Evolutionary conservation across 2,113 vertebrate species (phyloP), one percentile per base, ranked within the genome.

Genomic region (Poicephalus meyeri): DNA sequence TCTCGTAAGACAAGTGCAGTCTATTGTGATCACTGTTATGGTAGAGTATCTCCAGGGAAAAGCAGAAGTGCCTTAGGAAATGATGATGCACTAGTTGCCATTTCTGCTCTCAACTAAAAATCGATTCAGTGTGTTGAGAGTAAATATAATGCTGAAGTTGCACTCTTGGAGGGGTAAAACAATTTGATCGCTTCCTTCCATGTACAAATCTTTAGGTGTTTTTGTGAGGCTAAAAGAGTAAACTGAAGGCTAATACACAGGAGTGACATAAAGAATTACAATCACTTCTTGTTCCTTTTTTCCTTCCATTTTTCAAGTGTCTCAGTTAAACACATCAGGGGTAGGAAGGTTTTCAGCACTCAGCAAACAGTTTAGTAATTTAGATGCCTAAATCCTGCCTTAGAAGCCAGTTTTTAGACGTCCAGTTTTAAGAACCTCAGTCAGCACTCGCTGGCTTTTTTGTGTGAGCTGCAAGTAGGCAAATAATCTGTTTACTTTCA

Each of bases 71-170:
- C 50, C 61, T 58, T 55, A 50, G 44, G 76, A 93, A 77, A 76
- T 53, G 53, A 23, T 65, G 70, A 86, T 95, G 61, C 50, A 63
- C 58, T 49, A 11, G 24, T 65, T 92, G 69, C 69, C 39, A 13
- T 84, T 95, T 71, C 70, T 93, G 65, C 56, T 61, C 86, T 87
- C 61, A 86, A 76, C 66, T 71, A n/a, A 66, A 84, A 88, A 80
- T 55, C 35, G 84, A 81, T 89, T 55, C 41, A 74, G 5, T 39
- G 21, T 28, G 9, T 81, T 44, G 65, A 60, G n/a, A 42, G 17
- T 42, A 31, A 88, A 35, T 37, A 9, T 19, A 29, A 42, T 60
- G 76, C 72, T 92, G 91, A 50, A 74, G 47, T 66, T 64, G 91
- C 72, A 31, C 16, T 35, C 39, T 63, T 72, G 41, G 61, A 86